Conservation (phyloP, 1,140 invertebrate genomes). For the Hydropsyche tenuis region DNA sequence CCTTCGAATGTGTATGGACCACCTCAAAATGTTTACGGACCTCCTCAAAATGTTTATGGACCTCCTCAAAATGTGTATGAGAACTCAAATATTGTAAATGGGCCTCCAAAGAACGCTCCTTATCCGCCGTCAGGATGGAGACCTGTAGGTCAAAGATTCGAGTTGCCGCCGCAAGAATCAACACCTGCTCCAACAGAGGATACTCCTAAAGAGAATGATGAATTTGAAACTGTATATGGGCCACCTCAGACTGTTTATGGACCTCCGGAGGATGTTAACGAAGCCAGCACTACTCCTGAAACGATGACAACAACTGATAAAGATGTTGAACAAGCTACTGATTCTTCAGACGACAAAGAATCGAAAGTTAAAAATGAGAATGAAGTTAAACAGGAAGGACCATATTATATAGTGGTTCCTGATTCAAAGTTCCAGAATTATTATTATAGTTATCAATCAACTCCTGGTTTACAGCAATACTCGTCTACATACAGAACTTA, state of each 20-base stretch:
- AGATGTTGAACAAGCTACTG: slow-evolving; percentile 20
- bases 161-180: slow-evolving; percentile 51
- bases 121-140: slow-evolving; percentile 59
- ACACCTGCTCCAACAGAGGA: not conserved
- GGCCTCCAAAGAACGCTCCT: slow-evolving; percentile 51
- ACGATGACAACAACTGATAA: slow-evolving; percentile 28
- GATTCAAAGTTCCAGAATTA: slow-evolving; percentile 38
- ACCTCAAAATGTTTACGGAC: slow-evolving; percentile 13
- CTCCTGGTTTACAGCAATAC: slow-evolving; percentile 35
- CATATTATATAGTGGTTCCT: slow-evolving; percentile 39
- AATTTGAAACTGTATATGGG: slow-evolving; percentile 13
- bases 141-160: slow-evolving; percentile 54
- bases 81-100: slow-evolving; percentile 51
- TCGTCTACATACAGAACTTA: slow-evolving; percentile 37
- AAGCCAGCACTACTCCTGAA: not conserved
- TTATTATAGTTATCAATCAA: slow-evolving; percentile 29
- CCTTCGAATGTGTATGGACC: slow-evolving; percentile 19
- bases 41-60: not conserved
- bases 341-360: not conserved
- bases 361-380: not conserved
- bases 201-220: not conserved
- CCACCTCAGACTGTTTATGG: slow-evolving; percentile 26
- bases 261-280: slow-evolving; percentile 10
- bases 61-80: slow-evolving; percentile 20
- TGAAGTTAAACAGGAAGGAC: slow-evolving; percentile 25